A percentile compares a stretch with the other conserved stretches of the same genome.
Conservation (phyloP, 2,113 vertebrate species). For the Microcebus ravelobensis region DNA sequence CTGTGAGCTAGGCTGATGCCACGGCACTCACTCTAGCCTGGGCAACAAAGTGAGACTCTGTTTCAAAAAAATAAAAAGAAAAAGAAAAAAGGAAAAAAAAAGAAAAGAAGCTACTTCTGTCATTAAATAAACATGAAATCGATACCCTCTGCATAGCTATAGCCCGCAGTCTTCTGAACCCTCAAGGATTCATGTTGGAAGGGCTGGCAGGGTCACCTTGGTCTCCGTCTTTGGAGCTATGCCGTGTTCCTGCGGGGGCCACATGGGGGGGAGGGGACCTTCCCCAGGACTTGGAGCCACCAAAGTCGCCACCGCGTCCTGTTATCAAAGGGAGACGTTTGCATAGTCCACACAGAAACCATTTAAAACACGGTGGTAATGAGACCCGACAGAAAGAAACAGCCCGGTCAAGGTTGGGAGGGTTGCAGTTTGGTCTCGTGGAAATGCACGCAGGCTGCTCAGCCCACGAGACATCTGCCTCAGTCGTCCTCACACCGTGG, state of each 20-base stretch:
- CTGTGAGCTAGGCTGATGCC: too few relatives aligned
- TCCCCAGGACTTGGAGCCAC: background rate
- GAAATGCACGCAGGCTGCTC: background rate
- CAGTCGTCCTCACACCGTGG: background rate
- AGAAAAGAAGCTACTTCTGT: background rate
- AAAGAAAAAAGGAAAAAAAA: too few relatives aligned
- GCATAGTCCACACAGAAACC: constrained; percentile 30
- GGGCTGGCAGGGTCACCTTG: constrained; percentile 51
- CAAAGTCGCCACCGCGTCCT: constrained; percentile 23
- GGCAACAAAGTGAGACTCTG: too few relatives aligned
- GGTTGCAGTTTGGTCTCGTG: background rate
- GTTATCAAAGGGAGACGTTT: constrained; percentile 73
- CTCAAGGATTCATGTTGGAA: background rate
- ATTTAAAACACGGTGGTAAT: background rate
- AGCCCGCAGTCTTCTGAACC: constrained; percentile 8
- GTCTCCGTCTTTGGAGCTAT: background rate
- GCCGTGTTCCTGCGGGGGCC: background rate
- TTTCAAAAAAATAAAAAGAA: too few relatives aligned
- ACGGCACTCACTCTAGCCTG: too few relatives aligned
- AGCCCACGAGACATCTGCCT: background rate
- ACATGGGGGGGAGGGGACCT: background rate
- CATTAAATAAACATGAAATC: background rate
- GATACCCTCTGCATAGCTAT: background rate
- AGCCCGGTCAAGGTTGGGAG: background rate
- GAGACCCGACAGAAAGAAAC: background rate